Evolutionary conservation across 2,888 invertebrate genomes (phyloP).

Genomic region (Acrocera orbiculus): DNA sequence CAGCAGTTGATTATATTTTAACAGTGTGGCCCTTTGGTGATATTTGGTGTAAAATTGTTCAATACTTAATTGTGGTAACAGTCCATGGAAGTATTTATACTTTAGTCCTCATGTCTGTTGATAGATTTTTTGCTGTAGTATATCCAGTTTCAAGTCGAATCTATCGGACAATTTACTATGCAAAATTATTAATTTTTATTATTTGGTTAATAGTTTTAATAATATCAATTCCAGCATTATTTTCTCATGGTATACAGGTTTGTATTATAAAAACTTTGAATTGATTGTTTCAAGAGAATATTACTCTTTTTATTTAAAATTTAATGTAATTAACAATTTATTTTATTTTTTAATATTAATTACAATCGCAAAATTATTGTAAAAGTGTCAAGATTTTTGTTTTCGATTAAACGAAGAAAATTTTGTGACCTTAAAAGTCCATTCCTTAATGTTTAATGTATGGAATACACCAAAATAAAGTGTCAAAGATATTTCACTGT

Average conservation of each 20-base stretch:
- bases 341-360: too few species aligned
- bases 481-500: too few species aligned
- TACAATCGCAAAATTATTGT: too few species aligned
- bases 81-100: constrained; percentile 88
- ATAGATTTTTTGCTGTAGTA: constrained; percentile 81
- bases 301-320: too few species aligned
- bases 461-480: too few species aligned
- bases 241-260: constrained; percentile 60
- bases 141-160: constrained; percentile 77
- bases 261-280: background rate
- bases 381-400: too few species aligned
- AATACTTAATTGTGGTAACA: constrained; percentile 78
- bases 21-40: constrained; percentile 79
- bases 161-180: constrained; percentile 61
- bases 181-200: constrained; percentile 53
- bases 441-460: too few species aligned
- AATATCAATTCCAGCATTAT: constrained; percentile 50
- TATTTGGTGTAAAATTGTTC: constrained; percentile 73
- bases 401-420: too few species aligned
- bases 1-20: constrained; percentile 72
- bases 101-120: constrained; percentile 80
- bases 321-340: too few species aligned
- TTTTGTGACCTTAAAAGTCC: too few species aligned
- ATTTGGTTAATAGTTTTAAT: constrained; percentile 64
- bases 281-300: too few species aligned